phyloP scores from a whole-genome alignment of 2,113 vertebrate genomes.

The Malurus cyaneus region DNA sequence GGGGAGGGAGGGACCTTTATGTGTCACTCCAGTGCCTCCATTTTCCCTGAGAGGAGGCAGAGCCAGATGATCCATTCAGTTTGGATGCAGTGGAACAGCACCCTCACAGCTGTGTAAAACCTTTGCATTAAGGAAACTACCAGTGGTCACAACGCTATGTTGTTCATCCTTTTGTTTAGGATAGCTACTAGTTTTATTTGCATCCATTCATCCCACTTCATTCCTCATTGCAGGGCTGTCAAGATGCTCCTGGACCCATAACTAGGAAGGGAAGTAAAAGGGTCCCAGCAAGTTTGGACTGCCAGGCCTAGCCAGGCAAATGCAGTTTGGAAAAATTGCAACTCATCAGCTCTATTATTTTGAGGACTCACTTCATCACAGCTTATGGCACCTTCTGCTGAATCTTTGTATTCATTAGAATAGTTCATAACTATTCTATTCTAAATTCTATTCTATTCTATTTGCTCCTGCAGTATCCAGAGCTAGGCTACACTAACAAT shows the following conservation, averaged over 20 bases:
- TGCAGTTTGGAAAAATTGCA: neutral
- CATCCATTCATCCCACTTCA: fast-evolving
- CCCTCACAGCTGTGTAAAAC: neutral
- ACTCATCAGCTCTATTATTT: neutral
- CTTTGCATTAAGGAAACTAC: neutral
- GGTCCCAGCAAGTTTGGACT: neutral
- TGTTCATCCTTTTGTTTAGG: neutral
- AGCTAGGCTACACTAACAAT: neutral
- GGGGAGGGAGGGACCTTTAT: neutral
- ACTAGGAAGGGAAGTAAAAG: neutral
- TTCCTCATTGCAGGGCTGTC: neutral
- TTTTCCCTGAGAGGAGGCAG: neutral
- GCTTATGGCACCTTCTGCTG: neutral
- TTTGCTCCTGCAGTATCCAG: neutral
- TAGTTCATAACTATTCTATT: neutral
- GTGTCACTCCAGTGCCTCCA: neutral
- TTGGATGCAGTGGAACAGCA: neutral
- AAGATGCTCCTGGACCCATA: neutral
- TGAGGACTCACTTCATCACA: neutral
- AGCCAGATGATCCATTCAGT: fast-evolving
- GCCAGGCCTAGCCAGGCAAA: neutral
- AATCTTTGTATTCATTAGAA: neutral
- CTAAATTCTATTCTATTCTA: neutral
- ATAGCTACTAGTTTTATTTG: neutral
- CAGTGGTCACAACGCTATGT: neutral